phyloP scores from a whole-genome alignment of 2,888 invertebrate species.

The Melanostoma mellinum region DNA sequence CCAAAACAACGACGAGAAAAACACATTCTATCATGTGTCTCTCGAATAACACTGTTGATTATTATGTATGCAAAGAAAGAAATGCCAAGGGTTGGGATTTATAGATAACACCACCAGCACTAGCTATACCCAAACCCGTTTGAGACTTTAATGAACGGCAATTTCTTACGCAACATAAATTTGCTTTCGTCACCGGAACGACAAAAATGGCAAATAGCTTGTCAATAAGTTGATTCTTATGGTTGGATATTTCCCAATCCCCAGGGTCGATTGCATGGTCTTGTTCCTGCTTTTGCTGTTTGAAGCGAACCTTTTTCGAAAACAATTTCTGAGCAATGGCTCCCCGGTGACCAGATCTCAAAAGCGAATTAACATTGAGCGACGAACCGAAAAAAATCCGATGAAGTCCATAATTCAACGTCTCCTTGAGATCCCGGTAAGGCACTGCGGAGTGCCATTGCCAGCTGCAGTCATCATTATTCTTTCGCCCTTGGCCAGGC shows the following conservation, averaged over 20 bases:
- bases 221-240: slow-evolving; percentile 61
- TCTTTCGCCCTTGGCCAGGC: slow-evolving; percentile 38
- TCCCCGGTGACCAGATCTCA: slow-evolving; percentile 53
- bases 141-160: slow-evolving; percentile 63
- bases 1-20: not conserved
- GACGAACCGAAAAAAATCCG: slow-evolving; percentile 39
- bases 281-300: not conserved
- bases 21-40: slow-evolving; percentile 10
- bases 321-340: slow-evolving; percentile 63
- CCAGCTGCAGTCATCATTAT: slow-evolving; percentile 64
- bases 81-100: slow-evolving; percentile 12
- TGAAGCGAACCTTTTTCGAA: slow-evolving; percentile 41
- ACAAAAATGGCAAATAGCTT: slow-evolving; percentile 52
- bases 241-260: slow-evolving; percentile 5
- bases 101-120: slow-evolving; percentile 4
- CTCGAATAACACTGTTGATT: slow-evolving; percentile 38
- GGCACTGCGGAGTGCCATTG: slow-evolving; percentile 36
- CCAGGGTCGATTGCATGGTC: slow-evolving; percentile 28
- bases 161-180: slow-evolving; percentile 73
- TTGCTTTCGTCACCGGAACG: slow-evolving; percentile 57
- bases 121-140: not conserved
- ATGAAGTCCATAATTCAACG: slow-evolving; percentile 60
- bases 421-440: slow-evolving; percentile 28
- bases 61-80: slow-evolving; percentile 41
- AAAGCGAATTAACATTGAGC: slow-evolving; percentile 57